These are phyloP conservation scores for Spodoptera exigua DNA, from an alignment of 2,888 invertebrate genomes.

Conservation along the genomic window DNA sequence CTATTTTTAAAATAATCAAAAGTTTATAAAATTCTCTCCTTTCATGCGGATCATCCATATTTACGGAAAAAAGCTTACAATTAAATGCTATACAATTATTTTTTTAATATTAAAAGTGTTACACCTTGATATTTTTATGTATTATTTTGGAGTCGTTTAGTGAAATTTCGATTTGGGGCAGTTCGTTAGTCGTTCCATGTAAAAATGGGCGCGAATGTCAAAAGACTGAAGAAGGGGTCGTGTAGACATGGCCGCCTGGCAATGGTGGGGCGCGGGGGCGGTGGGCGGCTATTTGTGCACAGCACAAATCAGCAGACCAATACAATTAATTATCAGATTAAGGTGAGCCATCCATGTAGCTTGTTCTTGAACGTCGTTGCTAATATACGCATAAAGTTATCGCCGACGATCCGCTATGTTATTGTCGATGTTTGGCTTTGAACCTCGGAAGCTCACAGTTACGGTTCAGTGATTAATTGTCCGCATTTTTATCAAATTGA, in stretches of 20 bases:
- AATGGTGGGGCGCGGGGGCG: slow-evolving; percentile 72
- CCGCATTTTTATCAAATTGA: slow-evolving; percentile 47
- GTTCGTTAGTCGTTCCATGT: slow-evolving; percentile 86
- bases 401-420: slow-evolving; percentile 66
- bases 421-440: slow-evolving; percentile 62
- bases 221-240: slow-evolving; percentile 87
- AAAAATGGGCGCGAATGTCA: slow-evolving; percentile 88
- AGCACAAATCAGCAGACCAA: slow-evolving; percentile 87
- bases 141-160: slow-evolving; percentile 58
- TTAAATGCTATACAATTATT: slow-evolving; percentile 73
- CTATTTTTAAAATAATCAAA: slow-evolving; percentile 38
- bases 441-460: slow-evolving; percentile 57
- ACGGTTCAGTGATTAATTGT: slow-evolving; percentile 45
- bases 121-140: slow-evolving; percentile 61
- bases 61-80: slow-evolving; percentile 53
- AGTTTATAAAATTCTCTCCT: slow-evolving; percentile 33
- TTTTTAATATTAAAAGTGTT: slow-evolving; percentile 62
- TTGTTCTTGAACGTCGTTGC: slow-evolving; percentile 78
- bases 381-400: slow-evolving; percentile 73
- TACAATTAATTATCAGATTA: slow-evolving; percentile 89
- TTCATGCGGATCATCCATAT: slow-evolving; percentile 54
- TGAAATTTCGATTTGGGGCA: slow-evolving; percentile 74
- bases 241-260: slow-evolving; percentile 69
- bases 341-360: slow-evolving; percentile 84
- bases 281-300: slow-evolving; percentile 84